A percentile compares a stretch with the other conserved stretches of the same genome.
Conservation (phyloP, 2,113 vertebrate species). For the Campylorhamphus procurvoides region DNA sequence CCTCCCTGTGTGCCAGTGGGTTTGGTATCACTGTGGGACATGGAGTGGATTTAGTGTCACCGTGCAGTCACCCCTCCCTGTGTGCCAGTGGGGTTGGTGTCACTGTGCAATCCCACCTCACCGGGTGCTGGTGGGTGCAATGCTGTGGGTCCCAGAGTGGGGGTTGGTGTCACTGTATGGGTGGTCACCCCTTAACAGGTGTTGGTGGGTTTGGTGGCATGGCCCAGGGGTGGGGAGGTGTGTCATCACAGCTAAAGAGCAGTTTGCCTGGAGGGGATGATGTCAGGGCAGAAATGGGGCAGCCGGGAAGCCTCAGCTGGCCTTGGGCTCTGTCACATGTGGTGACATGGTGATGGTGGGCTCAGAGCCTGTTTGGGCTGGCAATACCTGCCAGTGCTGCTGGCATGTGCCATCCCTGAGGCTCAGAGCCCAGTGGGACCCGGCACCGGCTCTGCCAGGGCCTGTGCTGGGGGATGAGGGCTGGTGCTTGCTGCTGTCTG, state of each 20-base stretch:
- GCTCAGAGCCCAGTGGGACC: not conserved
- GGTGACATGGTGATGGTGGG: not conserved
- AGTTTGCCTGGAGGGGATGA: not conserved
- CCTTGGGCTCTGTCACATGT: not conserved
- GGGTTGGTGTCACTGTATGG: not conserved
- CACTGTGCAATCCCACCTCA: not conserved
- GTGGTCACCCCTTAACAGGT: not conserved
- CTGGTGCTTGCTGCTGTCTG: not conserved
- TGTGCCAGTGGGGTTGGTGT: not conserved
- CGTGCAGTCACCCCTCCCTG: too few relatives aligned
- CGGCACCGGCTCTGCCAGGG: fast-evolving
- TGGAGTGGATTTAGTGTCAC: not conserved
- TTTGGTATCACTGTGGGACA: not conserved
- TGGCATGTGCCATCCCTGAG: not conserved
- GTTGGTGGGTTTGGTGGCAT: not conserved
- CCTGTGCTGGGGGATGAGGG: not conserved
- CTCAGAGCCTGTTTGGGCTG: not conserved
- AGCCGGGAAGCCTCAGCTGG: not conserved
- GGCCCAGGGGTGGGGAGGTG: not conserved
- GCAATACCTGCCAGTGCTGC: not conserved
- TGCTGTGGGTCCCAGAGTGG: not conserved
- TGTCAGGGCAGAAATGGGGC: not conserved
- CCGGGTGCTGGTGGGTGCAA: not conserved
- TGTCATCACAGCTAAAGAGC: not conserved
- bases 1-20: not conserved